Base-by-base conservation (phyloP, 1,140 invertebrate species). In the Cyclargus thomasi region DNA sequence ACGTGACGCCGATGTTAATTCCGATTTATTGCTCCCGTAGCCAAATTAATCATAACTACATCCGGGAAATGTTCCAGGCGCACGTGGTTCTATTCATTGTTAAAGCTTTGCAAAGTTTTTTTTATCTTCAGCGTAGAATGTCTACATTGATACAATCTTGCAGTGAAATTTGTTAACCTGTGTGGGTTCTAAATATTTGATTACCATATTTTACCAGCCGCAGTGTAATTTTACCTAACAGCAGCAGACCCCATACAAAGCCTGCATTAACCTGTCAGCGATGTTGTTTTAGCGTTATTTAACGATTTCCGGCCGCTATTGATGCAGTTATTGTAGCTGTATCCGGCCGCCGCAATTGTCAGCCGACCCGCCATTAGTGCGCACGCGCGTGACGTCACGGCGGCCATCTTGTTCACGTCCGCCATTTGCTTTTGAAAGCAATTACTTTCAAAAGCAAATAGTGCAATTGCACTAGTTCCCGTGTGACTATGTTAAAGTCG, bases 301-400 rank as follows among this genome's bases (percentile, higher is more conserved):
- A 59, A 20, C 55, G 17, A 21, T 59, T 20, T 59, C 55, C 55
- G 55, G 17, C 55, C 6, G n/a, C 53, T 55, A 20, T 55, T 17
- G 20, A 14, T 62, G n/a, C 64, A 66, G 20, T 36, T 67, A 20
- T 29, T 35, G 35, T 55, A 23, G 64, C 53, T 65, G 55, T 67
- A 69, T 67, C 59, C 62, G 57, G 64, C 55, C 63, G 55, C 63
- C 57, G 57, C 47, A 53, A 67, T 67, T 68, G 70, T 69, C 21
- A 72, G 69, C 71, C 72, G 69, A 72, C 72, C 71, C 65, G 65
- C 36, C 67, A 70, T 71, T 76, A 74, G 75, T 76, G 75, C 67
- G 64, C 69, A 71, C 62, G 66, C 53, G 73, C 73, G 74, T 64
- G 64, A 69, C 70, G 70, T 64, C 67, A 65, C 57, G 39, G 63